phyloP scores from a whole-genome alignment of 2,113 vertebrate genomes.

The Urocolius indicus region DNA sequence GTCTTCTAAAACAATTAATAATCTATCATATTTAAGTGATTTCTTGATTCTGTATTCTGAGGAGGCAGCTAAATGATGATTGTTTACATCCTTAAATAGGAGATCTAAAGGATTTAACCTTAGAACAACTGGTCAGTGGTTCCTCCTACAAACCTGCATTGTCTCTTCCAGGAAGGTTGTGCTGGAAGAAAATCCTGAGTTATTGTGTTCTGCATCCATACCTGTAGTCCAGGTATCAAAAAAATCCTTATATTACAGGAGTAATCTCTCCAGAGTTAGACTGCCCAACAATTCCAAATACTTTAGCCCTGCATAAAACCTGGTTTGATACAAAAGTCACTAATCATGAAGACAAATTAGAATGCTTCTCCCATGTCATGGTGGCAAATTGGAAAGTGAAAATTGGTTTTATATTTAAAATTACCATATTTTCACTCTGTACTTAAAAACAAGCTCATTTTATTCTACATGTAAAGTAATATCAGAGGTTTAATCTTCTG shows the following conservation, averaged over 20 bases:
- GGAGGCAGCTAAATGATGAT: not conserved
- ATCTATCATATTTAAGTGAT: fast-evolving
- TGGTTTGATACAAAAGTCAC: not conserved
- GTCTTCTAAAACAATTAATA: not conserved
- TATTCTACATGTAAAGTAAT: not conserved
- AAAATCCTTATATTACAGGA: not conserved
- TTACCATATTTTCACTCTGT: not conserved
- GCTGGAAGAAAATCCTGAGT: not conserved
- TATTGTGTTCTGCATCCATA: not conserved
- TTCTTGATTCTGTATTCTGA: not conserved
- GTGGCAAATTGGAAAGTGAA: not conserved
- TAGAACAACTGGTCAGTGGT: not conserved
- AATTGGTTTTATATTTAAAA: not conserved
- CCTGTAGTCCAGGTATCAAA: not conserved
- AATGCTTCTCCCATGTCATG: not conserved
- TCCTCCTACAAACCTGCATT: fast-evolving
- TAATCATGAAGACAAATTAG: not conserved
- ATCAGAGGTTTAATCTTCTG: not conserved
- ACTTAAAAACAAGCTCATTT: not conserved
- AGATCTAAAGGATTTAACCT: not conserved
- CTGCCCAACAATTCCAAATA: not conserved
- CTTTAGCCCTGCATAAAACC: not conserved
- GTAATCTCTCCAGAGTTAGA: not conserved
- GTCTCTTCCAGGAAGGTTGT: not conserved
- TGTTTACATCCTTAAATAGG: not conserved